Percentiles rank a stretch among this genome's conserved stretches.
phyloP scores from a whole-genome alignment of 2,888 invertebrate genomes.

The Dasypogon diadema region DNA sequence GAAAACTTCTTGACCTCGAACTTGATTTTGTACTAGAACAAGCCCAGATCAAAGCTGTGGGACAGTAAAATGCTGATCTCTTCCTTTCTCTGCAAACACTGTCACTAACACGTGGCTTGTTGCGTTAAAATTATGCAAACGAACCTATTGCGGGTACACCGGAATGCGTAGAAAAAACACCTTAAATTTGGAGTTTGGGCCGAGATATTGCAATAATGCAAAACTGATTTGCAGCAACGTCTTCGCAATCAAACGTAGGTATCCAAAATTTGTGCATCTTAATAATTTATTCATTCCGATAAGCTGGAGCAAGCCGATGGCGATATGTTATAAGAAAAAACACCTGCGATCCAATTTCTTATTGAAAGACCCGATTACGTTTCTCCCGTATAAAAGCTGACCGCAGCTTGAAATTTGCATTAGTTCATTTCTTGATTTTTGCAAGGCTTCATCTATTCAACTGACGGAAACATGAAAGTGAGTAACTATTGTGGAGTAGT shows the following conservation, averaged over 20 bases:
- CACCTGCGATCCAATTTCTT: not conserved
- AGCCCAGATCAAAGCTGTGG: too few relatives aligned
- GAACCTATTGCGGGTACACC: not conserved
- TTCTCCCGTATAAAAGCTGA: slow-evolving; percentile 31
- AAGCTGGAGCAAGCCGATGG: slow-evolving; percentile 2
- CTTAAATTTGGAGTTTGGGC: not conserved
- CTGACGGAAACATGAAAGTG: slow-evolving; percentile 23
- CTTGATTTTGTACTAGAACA: too few relatives aligned
- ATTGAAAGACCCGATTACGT: not conserved
- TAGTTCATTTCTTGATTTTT: slow-evolving; percentile 13
- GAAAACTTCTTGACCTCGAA: too few relatives aligned
- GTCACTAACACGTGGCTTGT: too few relatives aligned
- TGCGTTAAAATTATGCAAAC: not conserved
- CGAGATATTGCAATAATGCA: not conserved
- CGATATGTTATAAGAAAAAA: slow-evolving; percentile 10
- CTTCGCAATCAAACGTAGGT: not conserved
- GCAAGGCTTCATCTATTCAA: not conserved
- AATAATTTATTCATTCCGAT: not conserved
- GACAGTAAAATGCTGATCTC: too few relatives aligned
- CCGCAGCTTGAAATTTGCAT: slow-evolving; percentile 1
- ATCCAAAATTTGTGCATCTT: not conserved
- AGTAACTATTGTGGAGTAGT: not conserved
- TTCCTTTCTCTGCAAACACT: too few relatives aligned
- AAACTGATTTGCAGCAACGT: not conserved
- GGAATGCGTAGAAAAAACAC: not conserved